phyloP scores from a whole-genome alignment of 2,113 vertebrate genomes.

The Psittacara wagleri region DNA sequence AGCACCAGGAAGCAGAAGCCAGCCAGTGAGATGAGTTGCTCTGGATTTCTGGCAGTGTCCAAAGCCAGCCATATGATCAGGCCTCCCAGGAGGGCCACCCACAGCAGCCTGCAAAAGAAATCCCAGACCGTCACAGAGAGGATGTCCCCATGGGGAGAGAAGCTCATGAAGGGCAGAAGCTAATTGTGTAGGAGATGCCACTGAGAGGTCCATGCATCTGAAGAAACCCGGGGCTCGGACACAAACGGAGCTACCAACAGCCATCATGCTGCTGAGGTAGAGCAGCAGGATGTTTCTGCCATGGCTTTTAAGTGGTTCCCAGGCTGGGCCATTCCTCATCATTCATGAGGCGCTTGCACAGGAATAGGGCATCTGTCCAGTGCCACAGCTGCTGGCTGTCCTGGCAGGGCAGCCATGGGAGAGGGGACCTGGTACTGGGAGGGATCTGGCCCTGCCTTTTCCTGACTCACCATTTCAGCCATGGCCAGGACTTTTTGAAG shows the following conservation, averaged over 20 bases:
- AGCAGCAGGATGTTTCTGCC: not conserved
- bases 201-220: not conserved
- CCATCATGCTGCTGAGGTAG: not conserved
- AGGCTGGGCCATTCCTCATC: not conserved
- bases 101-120: constrained; percentile 79
- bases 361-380: not conserved
- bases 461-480: constrained; percentile 88
- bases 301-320: not conserved
- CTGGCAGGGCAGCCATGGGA: not conserved
- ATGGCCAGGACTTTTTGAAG: constrained; percentile 71
- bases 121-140: not conserved
- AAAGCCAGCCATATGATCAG: constrained; percentile 83
- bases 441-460: not conserved
- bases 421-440: not conserved
- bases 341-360: not conserved
- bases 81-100: constrained; percentile 64
- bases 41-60: constrained; percentile 80
- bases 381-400: accelerated
- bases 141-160: not conserved
- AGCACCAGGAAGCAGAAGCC: constrained; percentile 83
- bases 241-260: not conserved
- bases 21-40: constrained; percentile 89
- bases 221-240: not conserved
- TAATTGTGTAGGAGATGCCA: not conserved
- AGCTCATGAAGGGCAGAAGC: not conserved